These are phyloP conservation scores for Plebejus melissa DNA, from an alignment of 2,888 invertebrate genomes.

Conservation along the genomic window DNA sequence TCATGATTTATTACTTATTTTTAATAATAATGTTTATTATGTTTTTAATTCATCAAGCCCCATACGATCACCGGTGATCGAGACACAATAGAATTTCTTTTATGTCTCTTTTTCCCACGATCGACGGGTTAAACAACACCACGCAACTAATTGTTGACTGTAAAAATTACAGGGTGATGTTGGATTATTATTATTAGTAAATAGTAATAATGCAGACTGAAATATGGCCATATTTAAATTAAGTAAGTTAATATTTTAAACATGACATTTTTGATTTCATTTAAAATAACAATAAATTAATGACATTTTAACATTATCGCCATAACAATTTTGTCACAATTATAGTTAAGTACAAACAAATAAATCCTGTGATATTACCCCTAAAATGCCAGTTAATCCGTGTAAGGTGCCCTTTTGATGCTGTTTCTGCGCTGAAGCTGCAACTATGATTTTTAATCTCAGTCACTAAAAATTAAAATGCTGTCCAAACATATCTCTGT, in stretches of 20 bases:
- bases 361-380: slow-evolving; percentile 39
- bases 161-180: slow-evolving; percentile 16
- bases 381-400: slow-evolving; percentile 31
- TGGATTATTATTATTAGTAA: background rate
- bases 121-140: background rate
- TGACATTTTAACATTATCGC: slow-evolving; percentile 28
- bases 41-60: no score
- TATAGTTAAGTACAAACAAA: slow-evolving; percentile 36
- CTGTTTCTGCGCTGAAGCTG: background rate
- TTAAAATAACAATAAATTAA: slow-evolving; percentile 28
- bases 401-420: slow-evolving; percentile 14
- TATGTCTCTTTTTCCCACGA: no score
- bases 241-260: slow-evolving; percentile 22
- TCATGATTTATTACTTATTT: background rate
- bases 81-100: no score
- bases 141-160: background rate
- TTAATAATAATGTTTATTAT: background rate
- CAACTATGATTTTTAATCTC: background rate
- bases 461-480: background rate
- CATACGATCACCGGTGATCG: no score
- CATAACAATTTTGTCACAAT: slow-evolving; percentile 22
- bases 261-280: slow-evolving; percentile 21
- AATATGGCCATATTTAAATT: slow-evolving; percentile 24
- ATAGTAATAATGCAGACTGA: background rate
- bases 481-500: background rate